phyloP scores from a whole-genome alignment of 1,140 invertebrate genomes.

The Drosophila ohnishii region DNA sequence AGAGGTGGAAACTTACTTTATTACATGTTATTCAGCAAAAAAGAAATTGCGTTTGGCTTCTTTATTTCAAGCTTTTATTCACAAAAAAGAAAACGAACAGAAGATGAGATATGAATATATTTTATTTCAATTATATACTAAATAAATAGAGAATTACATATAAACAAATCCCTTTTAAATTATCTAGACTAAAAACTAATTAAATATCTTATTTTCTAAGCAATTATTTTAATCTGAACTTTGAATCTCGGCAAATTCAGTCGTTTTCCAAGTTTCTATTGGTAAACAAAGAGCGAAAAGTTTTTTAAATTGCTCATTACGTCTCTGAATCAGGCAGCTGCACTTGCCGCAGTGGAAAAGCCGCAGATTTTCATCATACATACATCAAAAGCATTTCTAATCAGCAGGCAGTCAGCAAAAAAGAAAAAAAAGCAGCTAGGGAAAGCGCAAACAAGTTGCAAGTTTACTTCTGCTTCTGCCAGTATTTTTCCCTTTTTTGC shows the following conservation, averaged over 20 bases:
- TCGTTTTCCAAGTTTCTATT: conserved; percentile 31
- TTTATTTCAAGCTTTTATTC: neutral
- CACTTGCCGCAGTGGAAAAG: conserved; percentile 48
- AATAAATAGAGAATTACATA: neutral
- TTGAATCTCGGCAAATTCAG: conserved; percentile 8
- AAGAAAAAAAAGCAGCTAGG: conserved; percentile 10
- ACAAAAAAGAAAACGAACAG: neutral
- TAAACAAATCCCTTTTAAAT: neutral
- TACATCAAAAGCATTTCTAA: conserved; percentile 76
- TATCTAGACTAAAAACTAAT: neutral
- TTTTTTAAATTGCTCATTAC: conserved; percentile 77
- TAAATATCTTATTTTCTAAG: neutral
- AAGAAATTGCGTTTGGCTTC: neutral
- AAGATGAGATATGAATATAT: no score
- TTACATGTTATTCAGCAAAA: neutral
- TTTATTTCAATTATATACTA: neutral
- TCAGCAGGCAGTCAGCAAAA: conserved; percentile 43
- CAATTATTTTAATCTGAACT: conserved; percentile 26
- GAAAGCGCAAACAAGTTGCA: conserved; percentile 73
- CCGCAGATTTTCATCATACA: conserved; percentile 59
- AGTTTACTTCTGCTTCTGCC: conserved; percentile 55
- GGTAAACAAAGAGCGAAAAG: conserved; percentile 49
- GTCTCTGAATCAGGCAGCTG: conserved; percentile 67
- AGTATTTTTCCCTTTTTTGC: conserved; percentile 8
- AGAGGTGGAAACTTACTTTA: conserved; percentile 5